These are phyloP conservation scores for Catharus bicknelli DNA, from an alignment of 2,113 vertebrate genomes.

Conservation along the genomic window DNA sequence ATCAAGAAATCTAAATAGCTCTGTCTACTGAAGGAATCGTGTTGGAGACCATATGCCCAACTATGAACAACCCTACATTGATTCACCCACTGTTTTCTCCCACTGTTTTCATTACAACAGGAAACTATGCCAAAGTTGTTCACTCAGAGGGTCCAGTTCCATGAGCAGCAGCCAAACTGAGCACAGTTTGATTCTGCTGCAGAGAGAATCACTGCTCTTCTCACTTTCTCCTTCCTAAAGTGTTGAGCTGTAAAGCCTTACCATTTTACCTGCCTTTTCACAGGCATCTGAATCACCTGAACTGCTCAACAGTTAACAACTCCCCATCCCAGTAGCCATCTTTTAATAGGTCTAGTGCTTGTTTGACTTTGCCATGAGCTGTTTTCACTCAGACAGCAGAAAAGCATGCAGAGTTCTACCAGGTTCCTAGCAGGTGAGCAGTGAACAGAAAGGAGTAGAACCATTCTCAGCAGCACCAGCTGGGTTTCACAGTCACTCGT, in stretches of 20 bases:
- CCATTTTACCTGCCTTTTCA: neutral
- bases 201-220: neutral
- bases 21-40: conserved; percentile 20
- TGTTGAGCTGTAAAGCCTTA: neutral
- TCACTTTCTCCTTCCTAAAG: neutral
- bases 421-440: neutral
- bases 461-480: neutral
- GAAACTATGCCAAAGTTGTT: conserved; percentile 5
- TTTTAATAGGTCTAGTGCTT: neutral
- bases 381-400: neutral
- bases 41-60: conserved; percentile 38
- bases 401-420: neutral
- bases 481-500: neutral
- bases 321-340: neutral
- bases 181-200: neutral
- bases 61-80: neutral
- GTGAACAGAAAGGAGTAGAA: neutral
- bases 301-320: neutral
- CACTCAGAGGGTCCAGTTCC: conserved; percentile 19
- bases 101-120: conserved; percentile 45
- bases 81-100: conserved; percentile 48
- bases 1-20: conserved; percentile 1
- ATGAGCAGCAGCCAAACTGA: neutral
- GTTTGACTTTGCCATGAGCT: neutral
- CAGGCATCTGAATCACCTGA: neutral